phyloP scores from a whole-genome alignment of 2,888 invertebrate species.

The Chrysolina americana region DNA sequence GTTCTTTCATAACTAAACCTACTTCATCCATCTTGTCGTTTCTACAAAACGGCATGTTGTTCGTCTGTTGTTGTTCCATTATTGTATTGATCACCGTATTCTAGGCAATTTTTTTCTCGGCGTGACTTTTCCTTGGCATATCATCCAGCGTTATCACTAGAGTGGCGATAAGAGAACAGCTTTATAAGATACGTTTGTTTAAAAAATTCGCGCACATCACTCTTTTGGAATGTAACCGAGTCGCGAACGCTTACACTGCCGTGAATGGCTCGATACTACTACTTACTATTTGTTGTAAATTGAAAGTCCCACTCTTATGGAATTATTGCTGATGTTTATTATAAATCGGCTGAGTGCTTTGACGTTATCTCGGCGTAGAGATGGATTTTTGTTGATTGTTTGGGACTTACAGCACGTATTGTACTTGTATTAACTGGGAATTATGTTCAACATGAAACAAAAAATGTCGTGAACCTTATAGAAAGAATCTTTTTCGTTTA shows the following conservation, averaged over 20 bases:
- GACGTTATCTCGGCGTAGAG: constrained; percentile 37
- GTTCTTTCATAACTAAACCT: constrained; percentile 46
- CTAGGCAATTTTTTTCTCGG: constrained; percentile 26
- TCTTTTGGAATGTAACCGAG: constrained; percentile 31
- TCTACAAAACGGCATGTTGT: constrained; percentile 39
- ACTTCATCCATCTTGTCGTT: constrained; percentile 45
- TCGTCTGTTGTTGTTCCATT: constrained; percentile 14
- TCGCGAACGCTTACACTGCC: constrained; percentile 31
- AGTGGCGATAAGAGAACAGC: constrained; percentile 20
- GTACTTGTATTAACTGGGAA: constrained; percentile 3
- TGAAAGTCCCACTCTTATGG: constrained; percentile 51
- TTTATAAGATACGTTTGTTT: constrained; percentile 22
- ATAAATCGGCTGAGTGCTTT: constrained; percentile 24
- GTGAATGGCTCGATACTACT: constrained; percentile 52
- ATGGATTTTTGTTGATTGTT: constrained; percentile 11
- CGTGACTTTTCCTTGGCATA: constrained; percentile 28
- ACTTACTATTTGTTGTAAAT: constrained; percentile 48
- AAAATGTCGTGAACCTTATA: neutral
- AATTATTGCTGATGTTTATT: constrained; percentile 27
- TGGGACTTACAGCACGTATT: neutral
- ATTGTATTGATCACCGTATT: constrained; percentile 27
- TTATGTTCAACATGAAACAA: neutral
- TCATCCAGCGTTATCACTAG: constrained; percentile 11
- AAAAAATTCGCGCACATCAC: constrained; percentile 44
- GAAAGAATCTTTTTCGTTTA: neutral